phyloP scores from a whole-genome alignment of 2,797 vertebrate species.

The Borostomias antarcticus region DNA sequence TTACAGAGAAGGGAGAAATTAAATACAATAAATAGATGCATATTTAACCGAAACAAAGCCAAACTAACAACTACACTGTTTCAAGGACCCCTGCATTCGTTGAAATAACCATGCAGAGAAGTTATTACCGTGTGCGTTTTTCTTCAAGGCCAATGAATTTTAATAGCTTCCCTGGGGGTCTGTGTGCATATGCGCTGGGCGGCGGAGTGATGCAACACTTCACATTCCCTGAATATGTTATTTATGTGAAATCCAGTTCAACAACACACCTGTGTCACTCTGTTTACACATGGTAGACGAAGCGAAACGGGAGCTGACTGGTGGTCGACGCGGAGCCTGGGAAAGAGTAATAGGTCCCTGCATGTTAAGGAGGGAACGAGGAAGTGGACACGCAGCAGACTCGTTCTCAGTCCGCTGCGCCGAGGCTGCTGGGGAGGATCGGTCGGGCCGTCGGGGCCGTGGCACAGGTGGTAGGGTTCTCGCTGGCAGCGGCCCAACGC shows the following conservation, averaged over 20 bases:
- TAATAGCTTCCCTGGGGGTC: slow-evolving; percentile 45
- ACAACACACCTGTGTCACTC: slow-evolving; percentile 35
- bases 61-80: slow-evolving; percentile 26
- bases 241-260: slow-evolving; percentile 23
- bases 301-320: slow-evolving; percentile 40
- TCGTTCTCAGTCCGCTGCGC: slow-evolving; percentile 42
- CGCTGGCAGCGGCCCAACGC: slow-evolving; percentile 57
- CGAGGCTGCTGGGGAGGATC: slow-evolving; percentile 49
- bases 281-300: slow-evolving; percentile 21
- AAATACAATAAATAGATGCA: slow-evolving; percentile 24
- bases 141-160: slow-evolving; percentile 42
- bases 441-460: slow-evolving; percentile 52
- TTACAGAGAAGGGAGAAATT: slow-evolving; percentile 21
- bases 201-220: slow-evolving; percentile 44
- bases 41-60: slow-evolving; percentile 28
- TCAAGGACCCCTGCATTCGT: slow-evolving; percentile 5
- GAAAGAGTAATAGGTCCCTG: slow-evolving; percentile 23
- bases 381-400: slow-evolving; percentile 21
- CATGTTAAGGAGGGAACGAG: slow-evolving; percentile 29
- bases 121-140: slow-evolving; percentile 40
- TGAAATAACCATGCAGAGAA: slow-evolving; percentile 37
- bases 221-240: slow-evolving; percentile 33
- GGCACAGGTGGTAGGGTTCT: slow-evolving; percentile 66
- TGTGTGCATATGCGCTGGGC: slow-evolving; percentile 32
- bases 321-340: slow-evolving; percentile 19